phyloP scores from a whole-genome alignment of 2,113 vertebrate species.

The Poeciliopsis prolifica region DNA sequence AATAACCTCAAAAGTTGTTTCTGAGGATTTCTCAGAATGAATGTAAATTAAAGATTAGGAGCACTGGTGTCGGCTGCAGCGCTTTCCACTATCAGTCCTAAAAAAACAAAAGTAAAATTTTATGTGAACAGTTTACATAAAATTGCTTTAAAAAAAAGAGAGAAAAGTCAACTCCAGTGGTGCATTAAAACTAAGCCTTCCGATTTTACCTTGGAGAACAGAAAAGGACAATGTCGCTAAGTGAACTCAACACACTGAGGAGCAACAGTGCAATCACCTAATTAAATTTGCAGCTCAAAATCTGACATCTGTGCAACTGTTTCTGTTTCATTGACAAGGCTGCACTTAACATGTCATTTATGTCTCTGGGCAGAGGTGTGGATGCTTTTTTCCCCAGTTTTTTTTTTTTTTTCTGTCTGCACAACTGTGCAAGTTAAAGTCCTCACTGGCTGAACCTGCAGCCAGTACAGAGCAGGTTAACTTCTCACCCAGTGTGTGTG shows the following conservation, averaged over 20 bases:
- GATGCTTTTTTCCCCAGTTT: not conserved
- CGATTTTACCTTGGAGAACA: too few species aligned
- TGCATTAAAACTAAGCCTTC: too few species aligned
- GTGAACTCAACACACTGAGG: not conserved
- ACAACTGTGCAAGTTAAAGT: too few species aligned
- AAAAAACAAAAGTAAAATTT: not conserved
- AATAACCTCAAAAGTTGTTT: not conserved
- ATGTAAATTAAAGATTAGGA: slow-evolving; percentile 3
- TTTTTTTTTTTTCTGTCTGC: too few species aligned
- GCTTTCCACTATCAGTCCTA: slow-evolving; percentile 33
- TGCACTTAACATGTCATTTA: not conserved
- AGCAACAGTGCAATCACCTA: not conserved
- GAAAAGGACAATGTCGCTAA: too few species aligned
- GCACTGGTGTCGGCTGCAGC: not conserved
- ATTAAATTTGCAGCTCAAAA: not conserved
- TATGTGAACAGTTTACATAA: not conserved
- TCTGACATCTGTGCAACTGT: not conserved
- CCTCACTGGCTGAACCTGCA: too few species aligned
- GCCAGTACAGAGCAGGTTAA: too few species aligned
- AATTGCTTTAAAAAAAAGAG: too few species aligned
- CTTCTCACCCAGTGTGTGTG: too few species aligned
- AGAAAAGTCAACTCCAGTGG: too few species aligned
- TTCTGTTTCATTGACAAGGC: not conserved
- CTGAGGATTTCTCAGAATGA: not conserved
- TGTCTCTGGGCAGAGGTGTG: not conserved